Evolutionary conservation across 2,888 invertebrate genomes (phyloP), one percentile per base, ranked within the genome.

Genomic region (Nezara viridula): DNA sequence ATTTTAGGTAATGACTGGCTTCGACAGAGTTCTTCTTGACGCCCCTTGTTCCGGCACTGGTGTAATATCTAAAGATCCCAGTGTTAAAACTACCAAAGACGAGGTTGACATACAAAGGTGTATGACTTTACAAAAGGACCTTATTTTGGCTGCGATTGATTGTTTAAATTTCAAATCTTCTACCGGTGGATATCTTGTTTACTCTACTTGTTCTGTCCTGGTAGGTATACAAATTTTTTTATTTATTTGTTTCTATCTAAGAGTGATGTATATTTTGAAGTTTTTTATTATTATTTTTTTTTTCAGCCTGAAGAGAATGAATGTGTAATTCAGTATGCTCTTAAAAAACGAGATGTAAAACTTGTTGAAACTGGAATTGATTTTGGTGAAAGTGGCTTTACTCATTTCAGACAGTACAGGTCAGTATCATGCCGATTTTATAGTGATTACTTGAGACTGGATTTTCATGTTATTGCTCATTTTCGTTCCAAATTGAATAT

Each of bases 41-140:
- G 99, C 99, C 0, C 99, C 99, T 0, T 99, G 99, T 92, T 98
- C 98, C 66, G 99, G 99, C 55, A 99, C 99, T 0, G 99, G 99
- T 49, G 98, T 99, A 19, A 96, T 99, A 73, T 96, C 98, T 47
- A 99, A 99, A 94, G 99, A 99, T 94, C 97, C 97, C 0, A 96
- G 97, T 92, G 99, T 99, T 0, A 99, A 99, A 94, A 96, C 96
- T 0, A 96, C 95, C 90, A 98, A 98, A 93, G 97, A 98, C 92
- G 95, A 96, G 91, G 95, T 96, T 91, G 99, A 99, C 92, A 96
- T 99, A 89, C 97, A 97, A 92, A 95, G 97, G 89, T 98, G 98
- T 92, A 96, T 96, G 91, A 98, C 97, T 91, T 94, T 99, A 86
- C 99, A 99, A 93, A 95, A 98, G 89, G 97, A 99, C 92, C 94